Conservation (phyloP, 2,888 invertebrate species). For the Nemotelus nigrinus region DNA sequence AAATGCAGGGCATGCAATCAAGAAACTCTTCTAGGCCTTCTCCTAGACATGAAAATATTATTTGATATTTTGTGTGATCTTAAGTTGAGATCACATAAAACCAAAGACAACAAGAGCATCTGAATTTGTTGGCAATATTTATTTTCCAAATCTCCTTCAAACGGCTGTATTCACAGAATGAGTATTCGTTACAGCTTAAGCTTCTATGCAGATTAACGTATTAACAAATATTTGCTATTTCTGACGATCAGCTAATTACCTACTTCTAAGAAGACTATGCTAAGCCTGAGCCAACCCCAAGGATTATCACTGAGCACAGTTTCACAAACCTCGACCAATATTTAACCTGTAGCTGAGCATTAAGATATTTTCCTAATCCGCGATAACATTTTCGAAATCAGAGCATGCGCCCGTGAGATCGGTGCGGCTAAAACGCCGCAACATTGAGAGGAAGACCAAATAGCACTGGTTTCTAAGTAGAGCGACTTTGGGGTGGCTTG, state of each 20-base stretch:
- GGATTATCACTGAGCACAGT: neutral
- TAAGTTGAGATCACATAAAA: too few species aligned
- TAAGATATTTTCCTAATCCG: neutral
- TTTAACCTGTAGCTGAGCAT: too few species aligned
- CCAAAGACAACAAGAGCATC: too few species aligned
- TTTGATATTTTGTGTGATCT: too few species aligned
- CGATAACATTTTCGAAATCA: neutral
- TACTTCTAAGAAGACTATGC: slow-evolving; percentile 13
- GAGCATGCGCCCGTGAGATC: too few species aligned
- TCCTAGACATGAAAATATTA: too few species aligned
- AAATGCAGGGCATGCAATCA: too few species aligned
- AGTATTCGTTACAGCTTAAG: neutral
- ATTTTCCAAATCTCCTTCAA: too few species aligned
- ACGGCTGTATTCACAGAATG: too few species aligned
- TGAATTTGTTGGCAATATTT: too few species aligned
- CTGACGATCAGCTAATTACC: slow-evolving; percentile 23
- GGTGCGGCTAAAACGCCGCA: neutral
- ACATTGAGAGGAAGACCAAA: neutral
- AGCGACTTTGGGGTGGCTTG: neutral
- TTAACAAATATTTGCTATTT: slow-evolving; percentile 30
- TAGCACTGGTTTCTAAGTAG: slow-evolving; percentile 6
- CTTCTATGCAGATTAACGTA: neutral
- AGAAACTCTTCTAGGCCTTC: too few species aligned
- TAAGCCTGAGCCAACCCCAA: slow-evolving; percentile 7
- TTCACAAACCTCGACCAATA: too few species aligned